Evolutionary conservation across 2,888 invertebrate genomes (phyloP).

Genomic region (Volucella inflata): DNA sequence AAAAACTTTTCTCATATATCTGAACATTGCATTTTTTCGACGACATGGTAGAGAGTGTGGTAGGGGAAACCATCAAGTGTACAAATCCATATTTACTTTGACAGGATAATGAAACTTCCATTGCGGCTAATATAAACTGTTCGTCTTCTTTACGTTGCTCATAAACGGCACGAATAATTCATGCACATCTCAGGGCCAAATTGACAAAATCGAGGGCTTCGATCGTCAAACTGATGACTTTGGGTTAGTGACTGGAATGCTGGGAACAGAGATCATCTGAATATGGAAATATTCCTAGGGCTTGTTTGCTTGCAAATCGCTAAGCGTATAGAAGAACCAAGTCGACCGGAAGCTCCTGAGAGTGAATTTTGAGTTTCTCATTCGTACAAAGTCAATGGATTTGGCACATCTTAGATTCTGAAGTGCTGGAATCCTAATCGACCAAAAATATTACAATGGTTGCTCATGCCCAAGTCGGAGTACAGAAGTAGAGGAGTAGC

Average conservation of each 20-base stretch:
- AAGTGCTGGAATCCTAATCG: slow-evolving; percentile 71
- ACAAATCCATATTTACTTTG: slow-evolving; percentile 51
- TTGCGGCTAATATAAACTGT: slow-evolving; percentile 68
- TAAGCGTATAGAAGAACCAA: slow-evolving; percentile 63
- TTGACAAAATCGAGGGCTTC: slow-evolving; percentile 26
- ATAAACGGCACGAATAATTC: slow-evolving; percentile 69
- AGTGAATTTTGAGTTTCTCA: slow-evolving; percentile 26
- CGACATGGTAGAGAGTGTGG: slow-evolving; percentile 18
- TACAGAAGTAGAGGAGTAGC: slow-evolving; percentile 60
- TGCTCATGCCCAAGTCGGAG: slow-evolving; percentile 10
- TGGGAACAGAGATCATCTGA: slow-evolving; percentile 60
- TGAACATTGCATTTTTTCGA: slow-evolving; percentile 60
- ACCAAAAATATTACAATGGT: slow-evolving; percentile 57
- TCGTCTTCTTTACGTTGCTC: slow-evolving; percentile 57
- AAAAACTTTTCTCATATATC: slow-evolving; percentile 55
- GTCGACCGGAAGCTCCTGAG: slow-evolving; percentile 68
- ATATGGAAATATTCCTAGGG: slow-evolving; percentile 65
- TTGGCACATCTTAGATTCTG: slow-evolving; percentile 30
- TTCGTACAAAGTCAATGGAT: slow-evolving; percentile 35
- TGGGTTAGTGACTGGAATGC: background rate
- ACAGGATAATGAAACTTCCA: slow-evolving; percentile 73
- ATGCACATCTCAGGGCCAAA: slow-evolving; percentile 54
- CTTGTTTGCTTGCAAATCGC: slow-evolving; percentile 60
- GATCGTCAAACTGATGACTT: slow-evolving; percentile 38
- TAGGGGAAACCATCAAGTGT: slow-evolving; percentile 5